Evolutionary conservation across 2,888 invertebrate species (phyloP), one percentile per base, ranked within the genome.

Genomic region (Phytoseiulus persimilis): DNA sequence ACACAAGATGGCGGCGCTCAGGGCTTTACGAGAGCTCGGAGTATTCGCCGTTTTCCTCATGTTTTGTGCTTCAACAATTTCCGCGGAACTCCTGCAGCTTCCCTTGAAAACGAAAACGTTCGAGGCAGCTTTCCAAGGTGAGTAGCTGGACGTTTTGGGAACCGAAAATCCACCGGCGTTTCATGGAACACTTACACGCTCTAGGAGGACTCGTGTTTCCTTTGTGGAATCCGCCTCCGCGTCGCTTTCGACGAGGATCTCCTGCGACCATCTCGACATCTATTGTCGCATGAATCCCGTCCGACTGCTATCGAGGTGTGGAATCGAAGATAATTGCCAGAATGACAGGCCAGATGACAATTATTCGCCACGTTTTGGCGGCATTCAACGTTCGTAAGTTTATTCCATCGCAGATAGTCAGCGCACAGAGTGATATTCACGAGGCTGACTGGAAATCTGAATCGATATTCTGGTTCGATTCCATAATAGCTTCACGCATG

Each of bases 1-100:
- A 65, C 65, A 65, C 87, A 87, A 87, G 39, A 87, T 87, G 87
- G 87, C 87, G 87, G 87, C 87, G 32, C 87, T 87, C 87, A 87
- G 87, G 87, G 87, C 87, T 45, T 45, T 87, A 33, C 87, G 87
- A 45, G 87, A 39, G 87, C 33, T 87, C 87, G 87, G 32, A n/a
- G 87, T 45, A n/a, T 87, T 33, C 87, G 39, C 45, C 45, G 87
- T 87, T 45, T 33, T 87, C 87, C 5, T 87, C 39, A 87, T 45
- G 32, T 45, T 87, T 33, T 33, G 87, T 45, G 32, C 87, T 33
- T 33, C 87, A 28, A n/a, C 87, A 31, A 87, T 39, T 32, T 33
- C 87, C 45, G 33, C 28, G 39, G 87, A 87, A 45, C 39, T 33
- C 33, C 33, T 39, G 31, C 87, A 87, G 87, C 39, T 87, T 33